phyloP scores from a whole-genome alignment of 2,888 invertebrate species.

The Leptopilina myrica region DNA sequence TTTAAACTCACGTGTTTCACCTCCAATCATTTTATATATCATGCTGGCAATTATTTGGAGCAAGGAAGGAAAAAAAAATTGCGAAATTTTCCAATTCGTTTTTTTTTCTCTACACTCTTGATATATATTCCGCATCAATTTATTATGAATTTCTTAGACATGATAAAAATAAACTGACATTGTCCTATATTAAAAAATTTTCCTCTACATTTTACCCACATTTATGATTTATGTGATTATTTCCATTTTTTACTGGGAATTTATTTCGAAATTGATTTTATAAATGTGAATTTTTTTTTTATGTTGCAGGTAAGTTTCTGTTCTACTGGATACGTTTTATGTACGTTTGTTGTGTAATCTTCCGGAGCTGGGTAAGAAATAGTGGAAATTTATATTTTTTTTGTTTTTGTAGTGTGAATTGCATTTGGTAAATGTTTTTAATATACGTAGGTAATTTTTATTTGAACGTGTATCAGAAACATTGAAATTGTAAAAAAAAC shows the following conservation, averaged over 20 bases:
- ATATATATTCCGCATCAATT: neutral
- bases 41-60: neutral
- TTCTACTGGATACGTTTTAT: neutral
- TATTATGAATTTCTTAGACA: neutral
- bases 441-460: too few relatives aligned
- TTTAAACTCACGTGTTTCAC: slow-evolving; percentile 8
- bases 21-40: slow-evolving; percentile 11
- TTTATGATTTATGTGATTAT: too few relatives aligned
- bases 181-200: too few relatives aligned
- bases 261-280: neutral
- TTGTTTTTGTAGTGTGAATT: too few relatives aligned
- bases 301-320: slow-evolving; percentile 21
- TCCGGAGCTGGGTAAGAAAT: neutral
- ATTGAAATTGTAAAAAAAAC: too few relatives aligned
- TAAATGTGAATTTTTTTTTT: neutral
- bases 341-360: neutral
- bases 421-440: too few relatives aligned
- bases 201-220: too few relatives aligned
- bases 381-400: neutral
- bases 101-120: neutral
- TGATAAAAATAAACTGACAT: too few relatives aligned
- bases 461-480: too few relatives aligned
- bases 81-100: neutral
- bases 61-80: slow-evolving; percentile 7
- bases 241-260: too few relatives aligned